These are phyloP conservation scores for Nymphalis urticae DNA, from an alignment of 2,888 invertebrate species.

Conservation along the genomic window DNA sequence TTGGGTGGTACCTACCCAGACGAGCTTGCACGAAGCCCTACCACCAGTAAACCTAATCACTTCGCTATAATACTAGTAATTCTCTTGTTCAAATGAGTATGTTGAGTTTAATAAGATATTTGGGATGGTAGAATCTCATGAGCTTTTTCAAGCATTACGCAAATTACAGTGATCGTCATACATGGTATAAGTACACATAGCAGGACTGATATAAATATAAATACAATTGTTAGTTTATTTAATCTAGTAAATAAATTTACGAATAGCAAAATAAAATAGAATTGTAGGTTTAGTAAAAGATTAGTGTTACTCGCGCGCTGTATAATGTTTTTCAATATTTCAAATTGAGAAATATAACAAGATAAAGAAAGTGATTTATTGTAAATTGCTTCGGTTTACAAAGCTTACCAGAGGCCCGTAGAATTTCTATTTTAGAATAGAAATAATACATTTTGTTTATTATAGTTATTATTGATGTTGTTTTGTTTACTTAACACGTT, in stretches of 20 bases:
- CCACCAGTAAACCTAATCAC: too few relatives aligned
- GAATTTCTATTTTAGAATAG: conserved; percentile 23
- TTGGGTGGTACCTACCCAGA: too few relatives aligned
- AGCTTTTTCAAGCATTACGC: too few relatives aligned
- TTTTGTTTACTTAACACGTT: conserved; percentile 4
- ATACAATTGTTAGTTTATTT: not conserved
- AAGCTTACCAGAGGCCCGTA: conserved; percentile 15
- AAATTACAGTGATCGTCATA: too few relatives aligned
- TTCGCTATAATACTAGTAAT: too few relatives aligned
- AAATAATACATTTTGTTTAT: not conserved
- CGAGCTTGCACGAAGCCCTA: too few relatives aligned
- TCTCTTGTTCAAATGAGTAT: too few relatives aligned
- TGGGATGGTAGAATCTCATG: too few relatives aligned
- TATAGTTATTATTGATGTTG: not conserved
- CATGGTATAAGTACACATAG: too few relatives aligned
- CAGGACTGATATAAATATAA: not conserved
- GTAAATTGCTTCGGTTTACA: conserved; percentile 44
- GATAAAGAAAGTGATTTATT: conserved; percentile 43
- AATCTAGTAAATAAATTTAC: conserved; percentile 4
- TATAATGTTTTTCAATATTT: conserved; percentile 36
- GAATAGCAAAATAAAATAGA: conserved; percentile 3
- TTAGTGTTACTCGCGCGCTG: conserved; percentile 29
- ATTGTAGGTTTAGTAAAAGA: conserved; percentile 26
- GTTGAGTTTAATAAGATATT: too few relatives aligned
- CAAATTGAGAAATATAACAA: conserved; percentile 35